These are phyloP conservation scores for Euleptes europaea DNA, from an alignment of 2,113 vertebrate species.

Conservation along the genomic window DNA sequence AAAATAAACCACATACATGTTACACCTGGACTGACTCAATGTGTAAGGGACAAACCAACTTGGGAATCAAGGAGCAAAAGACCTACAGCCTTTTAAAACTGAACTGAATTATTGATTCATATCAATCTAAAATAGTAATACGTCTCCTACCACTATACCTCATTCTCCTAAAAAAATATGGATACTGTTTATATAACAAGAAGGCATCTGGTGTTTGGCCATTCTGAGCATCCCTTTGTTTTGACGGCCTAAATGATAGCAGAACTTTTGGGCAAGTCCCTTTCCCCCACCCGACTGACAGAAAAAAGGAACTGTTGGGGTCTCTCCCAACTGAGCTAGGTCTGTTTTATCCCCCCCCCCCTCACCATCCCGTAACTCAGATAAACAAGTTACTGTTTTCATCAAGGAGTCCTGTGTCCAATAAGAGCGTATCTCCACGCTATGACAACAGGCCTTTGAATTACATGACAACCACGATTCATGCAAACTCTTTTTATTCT, in stretches of 20 bases:
- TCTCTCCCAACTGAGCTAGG: constrained; percentile 18
- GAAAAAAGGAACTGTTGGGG: constrained; percentile 2
- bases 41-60: too few relatives aligned
- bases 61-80: background rate
- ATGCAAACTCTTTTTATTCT: constrained; percentile 23
- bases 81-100: background rate
- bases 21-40: too few relatives aligned
- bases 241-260: background rate
- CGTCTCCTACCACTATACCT: too few relatives aligned
- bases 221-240: background rate
- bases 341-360: constrained; percentile 20
- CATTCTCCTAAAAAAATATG: background rate
- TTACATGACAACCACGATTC: constrained; percentile 32
- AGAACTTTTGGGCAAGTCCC: background rate
- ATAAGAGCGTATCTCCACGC: constrained; percentile 7
- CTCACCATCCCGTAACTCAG: background rate
- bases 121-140: background rate
- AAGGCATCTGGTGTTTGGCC: background rate
- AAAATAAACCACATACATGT: too few relatives aligned
- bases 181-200: background rate
- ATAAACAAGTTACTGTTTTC: constrained; percentile 56
- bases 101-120: background rate
- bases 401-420: constrained; percentile 39
- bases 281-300: background rate
- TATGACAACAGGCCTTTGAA: constrained; percentile 24